Evolutionary conservation across 1,140 invertebrate species (phyloP), one percentile per base, ranked within the genome.

Genomic region (Anastatus disparis): DNA sequence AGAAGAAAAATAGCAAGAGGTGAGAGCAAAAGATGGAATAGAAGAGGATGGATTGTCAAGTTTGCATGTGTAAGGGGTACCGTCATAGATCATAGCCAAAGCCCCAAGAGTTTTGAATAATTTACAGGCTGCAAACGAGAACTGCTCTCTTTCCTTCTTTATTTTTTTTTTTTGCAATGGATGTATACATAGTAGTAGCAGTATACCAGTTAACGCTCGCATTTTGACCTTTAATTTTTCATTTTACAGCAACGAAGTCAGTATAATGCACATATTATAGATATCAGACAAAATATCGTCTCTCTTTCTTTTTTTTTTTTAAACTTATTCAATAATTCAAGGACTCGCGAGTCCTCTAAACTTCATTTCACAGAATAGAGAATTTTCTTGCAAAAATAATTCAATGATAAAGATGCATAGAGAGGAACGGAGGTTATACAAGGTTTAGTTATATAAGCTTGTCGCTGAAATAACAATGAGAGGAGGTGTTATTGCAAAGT

Each of bases 31-130:
- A 48, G 59, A 10, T 35, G 46, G 48, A 15, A 46, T 17, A n/a
- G 59, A 62, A 62, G 46, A 62, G 42, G 59, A 17, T 22, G 22
- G 13, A 13, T 17, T 9, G 48, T 4, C n/a, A n/a, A 17, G n/a
- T 38, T 12, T 17, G 9, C 10, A 52, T 3, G 22, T 24, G 22
- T 24, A 52, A 24, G 52, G 52, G 7, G 26, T 2, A n/a, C 12
- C 9, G n/a, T 7, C 63, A 26, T 66, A 66, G 63, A 66, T 66
- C 50, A 66, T 44, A 66, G 31, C 48, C 44, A 12, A 17, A 31
- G 44, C 24, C 38, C n/a, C 8, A 17, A 15, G 17, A 12, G 35
- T 44, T 66, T 64, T 66, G 63, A 66, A 66, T 66, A 53, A 66
- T 66, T 66, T 56, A 66, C 63, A 31, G 17, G 31, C n/a, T n/a